Conservation (phyloP, 2,797 vertebrate genomes). For the Glossophaga mutica region DNA sequence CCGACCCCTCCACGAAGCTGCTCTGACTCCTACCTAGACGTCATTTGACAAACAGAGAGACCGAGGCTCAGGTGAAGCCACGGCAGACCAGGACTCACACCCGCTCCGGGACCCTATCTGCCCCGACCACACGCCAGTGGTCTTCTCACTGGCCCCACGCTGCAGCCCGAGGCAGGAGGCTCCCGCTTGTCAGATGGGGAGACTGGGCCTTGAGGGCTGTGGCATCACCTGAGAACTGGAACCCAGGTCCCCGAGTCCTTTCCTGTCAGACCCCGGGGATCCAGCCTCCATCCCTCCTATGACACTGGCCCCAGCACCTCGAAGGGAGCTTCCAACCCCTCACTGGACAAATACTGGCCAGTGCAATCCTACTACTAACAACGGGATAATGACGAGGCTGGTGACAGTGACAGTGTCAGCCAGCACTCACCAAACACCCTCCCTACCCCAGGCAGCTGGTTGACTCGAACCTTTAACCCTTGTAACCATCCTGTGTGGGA, state of each 20-base stretch:
- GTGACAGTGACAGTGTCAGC: not conserved
- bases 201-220: not conserved
- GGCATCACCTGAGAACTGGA: not conserved
- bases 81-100: not conserved
- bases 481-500: not conserved
- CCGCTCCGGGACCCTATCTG: not conserved
- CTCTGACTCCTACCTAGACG: not conserved
- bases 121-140: fast-evolving
- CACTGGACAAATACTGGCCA: not conserved
- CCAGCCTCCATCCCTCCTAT: not conserved
- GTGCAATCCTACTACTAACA: not conserved
- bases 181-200: not conserved
- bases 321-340: not conserved
- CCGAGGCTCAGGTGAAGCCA: not conserved
- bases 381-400: not conserved
- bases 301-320: not conserved
- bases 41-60: not conserved
- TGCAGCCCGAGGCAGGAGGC: fast-evolving
- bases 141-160: not conserved
- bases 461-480: not conserved
- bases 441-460: not conserved
- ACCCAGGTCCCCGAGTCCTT: not conserved
- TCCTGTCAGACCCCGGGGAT: not conserved
- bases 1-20: not conserved
- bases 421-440: not conserved